Conservation (phyloP, 2,113 vertebrate species). For the Thinocorus orbignyianus region DNA sequence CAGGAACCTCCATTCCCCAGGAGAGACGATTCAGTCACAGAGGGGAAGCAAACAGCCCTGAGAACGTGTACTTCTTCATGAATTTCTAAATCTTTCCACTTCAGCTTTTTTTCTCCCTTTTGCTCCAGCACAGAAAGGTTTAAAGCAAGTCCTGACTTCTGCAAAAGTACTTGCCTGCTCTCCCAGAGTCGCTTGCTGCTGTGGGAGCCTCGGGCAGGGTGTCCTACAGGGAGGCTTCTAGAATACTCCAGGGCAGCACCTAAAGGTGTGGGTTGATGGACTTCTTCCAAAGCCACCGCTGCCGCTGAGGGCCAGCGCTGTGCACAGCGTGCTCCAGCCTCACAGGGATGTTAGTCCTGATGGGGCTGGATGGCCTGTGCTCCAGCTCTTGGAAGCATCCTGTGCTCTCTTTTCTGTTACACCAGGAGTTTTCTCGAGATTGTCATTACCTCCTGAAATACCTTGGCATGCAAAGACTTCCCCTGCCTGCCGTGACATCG, state of each 20-base stretch:
- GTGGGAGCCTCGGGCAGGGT: rapidly evolving
- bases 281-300: background rate
- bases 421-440: background rate
- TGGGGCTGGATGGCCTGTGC: background rate
- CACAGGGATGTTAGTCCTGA: background rate
- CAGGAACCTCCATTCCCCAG: background rate
- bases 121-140: background rate
- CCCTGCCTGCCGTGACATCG: background rate
- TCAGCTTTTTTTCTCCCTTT: background rate
- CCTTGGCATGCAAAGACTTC: background rate
- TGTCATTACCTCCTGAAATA: background rate
- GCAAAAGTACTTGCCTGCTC: background rate
- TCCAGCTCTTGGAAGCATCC: background rate
- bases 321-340: background rate
- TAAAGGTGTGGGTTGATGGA: rapidly evolving
- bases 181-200: background rate
- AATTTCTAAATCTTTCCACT: background rate
- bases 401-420: background rate
- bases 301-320: background rate
- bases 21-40: rapidly evolving
- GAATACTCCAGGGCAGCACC: background rate
- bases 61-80: background rate
- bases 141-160: background rate
- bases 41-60: background rate
- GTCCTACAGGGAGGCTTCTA: rapidly evolving